These are phyloP conservation scores for Paraplagusia blochii DNA, from an alignment of 2,113 vertebrate genomes.

Conservation along the genomic window DNA sequence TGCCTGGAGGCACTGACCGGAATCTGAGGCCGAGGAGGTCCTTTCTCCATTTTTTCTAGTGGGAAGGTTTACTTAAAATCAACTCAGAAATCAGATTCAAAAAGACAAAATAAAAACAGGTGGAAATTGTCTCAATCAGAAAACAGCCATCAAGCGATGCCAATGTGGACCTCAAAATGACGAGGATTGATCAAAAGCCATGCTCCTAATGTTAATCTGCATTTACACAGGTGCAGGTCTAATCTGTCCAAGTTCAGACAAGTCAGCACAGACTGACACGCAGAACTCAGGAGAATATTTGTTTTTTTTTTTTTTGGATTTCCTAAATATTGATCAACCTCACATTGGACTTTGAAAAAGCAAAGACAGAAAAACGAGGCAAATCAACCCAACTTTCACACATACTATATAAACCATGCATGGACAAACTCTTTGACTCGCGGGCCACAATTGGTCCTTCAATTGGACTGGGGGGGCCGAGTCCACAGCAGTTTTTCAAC, in stretches of 20 bases:
- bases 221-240: too few relatives aligned
- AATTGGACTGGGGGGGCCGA: too few relatives aligned
- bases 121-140: constrained; percentile 28
- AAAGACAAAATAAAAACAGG: constrained; percentile 45
- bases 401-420: too few relatives aligned
- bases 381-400: neutral
- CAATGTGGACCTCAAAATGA: constrained; percentile 16
- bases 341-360: constrained; percentile 20
- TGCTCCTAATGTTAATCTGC: too few relatives aligned
- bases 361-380: constrained; percentile 23
- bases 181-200: constrained; percentile 26
- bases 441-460: too few relatives aligned
- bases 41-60: constrained; percentile 51
- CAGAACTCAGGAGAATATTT: too few relatives aligned
- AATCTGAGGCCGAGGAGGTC: constrained; percentile 10
- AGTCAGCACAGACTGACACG: too few relatives aligned
- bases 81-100: constrained; percentile 43
- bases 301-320: too few relatives aligned
- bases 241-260: too few relatives aligned
- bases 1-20: constrained; percentile 14
- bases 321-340: constrained; percentile 31
- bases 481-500: too few relatives aligned
- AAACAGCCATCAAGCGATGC: neutral
- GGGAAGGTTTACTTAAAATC: constrained; percentile 28
- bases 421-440: too few relatives aligned